Evolutionary conservation across 2,797 vertebrate species (phyloP).

Genomic region (Remorina albescens): DNA sequence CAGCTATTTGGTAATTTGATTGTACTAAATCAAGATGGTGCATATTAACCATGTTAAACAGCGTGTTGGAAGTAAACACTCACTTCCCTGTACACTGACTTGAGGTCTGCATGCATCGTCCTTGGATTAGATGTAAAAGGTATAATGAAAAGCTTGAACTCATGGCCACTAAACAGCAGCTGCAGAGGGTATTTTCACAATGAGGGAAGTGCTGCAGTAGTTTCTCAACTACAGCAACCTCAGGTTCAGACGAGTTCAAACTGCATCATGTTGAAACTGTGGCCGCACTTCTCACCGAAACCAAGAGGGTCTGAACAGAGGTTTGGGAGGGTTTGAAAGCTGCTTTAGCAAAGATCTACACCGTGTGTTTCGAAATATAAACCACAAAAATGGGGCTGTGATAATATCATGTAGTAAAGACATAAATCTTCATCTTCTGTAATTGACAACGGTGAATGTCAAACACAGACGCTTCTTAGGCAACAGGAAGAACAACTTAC

Average conservation of each 20-base stretch:
- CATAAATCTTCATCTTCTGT: no score
- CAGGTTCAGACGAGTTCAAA: neutral
- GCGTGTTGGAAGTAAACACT: no score
- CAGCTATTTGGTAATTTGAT: no score
- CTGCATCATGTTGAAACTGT: neutral
- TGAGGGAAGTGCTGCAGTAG: neutral
- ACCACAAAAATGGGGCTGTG: neutral
- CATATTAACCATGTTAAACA: neutral
- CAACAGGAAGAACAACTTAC: neutral
- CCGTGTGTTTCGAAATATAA: neutral
- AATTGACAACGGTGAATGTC: no score
- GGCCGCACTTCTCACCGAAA: neutral
- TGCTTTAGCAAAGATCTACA: neutral
- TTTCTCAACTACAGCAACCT: neutral
- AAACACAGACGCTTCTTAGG: neutral
- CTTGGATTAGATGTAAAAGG: no score
- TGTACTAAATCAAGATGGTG: neutral
- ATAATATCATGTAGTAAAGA: no score
- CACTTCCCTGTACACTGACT: no score
- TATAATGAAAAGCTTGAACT: neutral
- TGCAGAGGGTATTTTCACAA: neutral
- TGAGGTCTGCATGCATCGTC: neutral
- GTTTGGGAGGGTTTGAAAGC: neutral
- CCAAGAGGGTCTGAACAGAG: neutral
- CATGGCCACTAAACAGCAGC: neutral